These are phyloP conservation scores for Spea hammondii DNA, from an alignment of 2,797 vertebrate species.

Conservation along the genomic window DNA sequence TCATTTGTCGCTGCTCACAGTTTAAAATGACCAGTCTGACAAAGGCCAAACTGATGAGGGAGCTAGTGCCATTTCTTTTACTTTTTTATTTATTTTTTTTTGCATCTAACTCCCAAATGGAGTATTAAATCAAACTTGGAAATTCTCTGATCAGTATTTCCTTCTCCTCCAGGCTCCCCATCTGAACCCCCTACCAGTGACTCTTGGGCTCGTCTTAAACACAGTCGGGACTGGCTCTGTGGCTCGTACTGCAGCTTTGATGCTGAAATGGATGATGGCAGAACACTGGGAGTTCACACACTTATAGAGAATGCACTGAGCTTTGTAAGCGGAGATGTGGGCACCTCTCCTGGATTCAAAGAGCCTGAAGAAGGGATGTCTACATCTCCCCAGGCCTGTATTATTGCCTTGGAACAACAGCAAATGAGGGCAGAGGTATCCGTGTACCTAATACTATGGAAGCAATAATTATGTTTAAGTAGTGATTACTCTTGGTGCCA, in stretches of 20 bases:
- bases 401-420: conserved; percentile 95
- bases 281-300: conserved; percentile 83
- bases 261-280: conserved; percentile 84
- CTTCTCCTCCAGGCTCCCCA: conserved; percentile 64
- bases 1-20: not conserved
- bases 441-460: not conserved
- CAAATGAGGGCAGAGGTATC: conserved; percentile 89
- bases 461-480: too few relatives aligned
- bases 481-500: too few relatives aligned
- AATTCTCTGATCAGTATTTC: conserved; percentile 61
- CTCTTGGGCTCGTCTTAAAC: conserved; percentile 85
- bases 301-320: conserved; percentile 92
- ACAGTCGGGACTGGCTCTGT: conserved; percentile 79
- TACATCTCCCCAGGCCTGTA: conserved; percentile 87
- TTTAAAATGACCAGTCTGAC: not conserved
- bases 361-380: conserved; percentile 94
- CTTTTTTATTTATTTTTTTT: too few relatives aligned
- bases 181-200: conserved; percentile 72
- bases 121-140: not conserved
- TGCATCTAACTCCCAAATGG: conserved; percentile 2
- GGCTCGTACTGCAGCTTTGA: conserved; percentile 80
- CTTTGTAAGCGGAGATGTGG: conserved; percentile 92
- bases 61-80: too few relatives aligned
- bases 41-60: too few relatives aligned
- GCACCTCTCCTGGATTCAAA: conserved; percentile 86